Percentiles rank a stretch among this genome's conserved stretches.
Conservation (phyloP, 2,888 invertebrate species). For the Mimumesa dahlbomi region DNA sequence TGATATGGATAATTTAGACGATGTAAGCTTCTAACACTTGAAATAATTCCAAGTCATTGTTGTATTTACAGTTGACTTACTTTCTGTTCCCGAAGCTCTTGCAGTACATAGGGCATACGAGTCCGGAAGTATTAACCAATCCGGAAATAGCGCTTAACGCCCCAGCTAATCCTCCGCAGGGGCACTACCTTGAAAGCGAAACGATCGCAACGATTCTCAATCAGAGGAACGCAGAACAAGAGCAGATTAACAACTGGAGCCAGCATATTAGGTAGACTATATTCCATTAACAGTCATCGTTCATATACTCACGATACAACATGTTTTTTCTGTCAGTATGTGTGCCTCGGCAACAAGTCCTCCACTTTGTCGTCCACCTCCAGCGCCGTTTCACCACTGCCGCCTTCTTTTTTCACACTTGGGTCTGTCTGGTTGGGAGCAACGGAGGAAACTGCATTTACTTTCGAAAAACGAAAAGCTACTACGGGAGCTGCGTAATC, state of each 20-base stretch:
- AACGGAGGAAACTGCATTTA: constrained; percentile 91
- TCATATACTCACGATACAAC: neutral
- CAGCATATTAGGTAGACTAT: constrained; percentile 72
- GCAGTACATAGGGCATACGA: constrained; percentile 94
- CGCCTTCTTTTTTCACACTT: constrained; percentile 94
- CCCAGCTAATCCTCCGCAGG: constrained; percentile 88
- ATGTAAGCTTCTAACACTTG: constrained; percentile 82
- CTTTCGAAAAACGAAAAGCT: constrained; percentile 94
- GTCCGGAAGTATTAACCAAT: constrained; percentile 86
- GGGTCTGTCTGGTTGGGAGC: constrained; percentile 94
- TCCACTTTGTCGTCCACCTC: constrained; percentile 81
- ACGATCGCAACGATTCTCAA: constrained; percentile 92
- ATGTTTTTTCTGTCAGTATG: constrained; percentile 78
- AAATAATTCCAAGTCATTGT: too few relatives aligned
- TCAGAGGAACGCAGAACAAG: constrained; percentile 92
- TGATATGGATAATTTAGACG: constrained; percentile 95
- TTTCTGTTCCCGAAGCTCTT: constrained; percentile 86
- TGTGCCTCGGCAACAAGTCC: constrained; percentile 81
- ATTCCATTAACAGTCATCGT: neutral
- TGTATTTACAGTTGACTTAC: too few relatives aligned
- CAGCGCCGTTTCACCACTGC: constrained; percentile 90
- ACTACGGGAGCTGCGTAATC: constrained; percentile 93
- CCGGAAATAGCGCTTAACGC: constrained; percentile 85
- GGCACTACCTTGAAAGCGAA: constrained; percentile 90
- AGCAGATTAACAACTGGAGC: constrained; percentile 83